These are phyloP conservation scores for Mesorhabditis belari DNA, from an alignment of 2,888 invertebrate genomes.

Conservation along the genomic window DNA sequence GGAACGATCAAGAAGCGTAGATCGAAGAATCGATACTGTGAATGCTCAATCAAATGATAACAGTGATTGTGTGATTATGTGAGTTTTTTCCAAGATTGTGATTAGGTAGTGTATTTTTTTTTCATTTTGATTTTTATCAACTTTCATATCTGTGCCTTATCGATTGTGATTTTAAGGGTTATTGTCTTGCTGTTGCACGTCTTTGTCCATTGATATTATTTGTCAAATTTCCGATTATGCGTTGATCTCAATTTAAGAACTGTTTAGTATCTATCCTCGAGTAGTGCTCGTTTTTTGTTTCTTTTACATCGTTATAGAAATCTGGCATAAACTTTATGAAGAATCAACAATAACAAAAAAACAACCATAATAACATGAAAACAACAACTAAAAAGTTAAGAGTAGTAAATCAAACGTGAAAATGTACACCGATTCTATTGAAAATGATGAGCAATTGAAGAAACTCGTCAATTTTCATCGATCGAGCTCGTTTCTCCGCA, in stretches of 20 bases:
- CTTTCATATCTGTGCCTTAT: background rate
- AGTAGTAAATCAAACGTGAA: conserved; percentile 58
- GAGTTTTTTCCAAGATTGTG: background rate
- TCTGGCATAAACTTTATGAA: background rate
- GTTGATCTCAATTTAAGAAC: no score
- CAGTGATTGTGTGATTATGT: background rate
- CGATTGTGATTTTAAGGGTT: background rate
- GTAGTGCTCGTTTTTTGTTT: background rate
- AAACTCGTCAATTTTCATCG: conserved; percentile 94
- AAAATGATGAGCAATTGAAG: conserved; percentile 76
- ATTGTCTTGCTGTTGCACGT: background rate
- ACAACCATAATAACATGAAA: background rate
- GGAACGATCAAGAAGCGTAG: background rate
- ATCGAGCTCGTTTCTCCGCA: conserved; percentile 74
- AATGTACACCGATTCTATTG: conserved; percentile 87
- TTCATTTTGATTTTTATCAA: no score
- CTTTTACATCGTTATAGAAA: no score
- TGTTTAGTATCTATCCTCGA: background rate
- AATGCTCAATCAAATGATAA: no score
- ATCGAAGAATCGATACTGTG: background rate
- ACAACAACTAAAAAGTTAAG: background rate
- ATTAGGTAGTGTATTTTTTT: background rate
- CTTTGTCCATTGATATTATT: background rate
- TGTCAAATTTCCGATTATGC: background rate
- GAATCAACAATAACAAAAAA: background rate